phyloP scores from a whole-genome alignment of 2,797 vertebrate genomes.

The Darevskia nairensis region DNA sequence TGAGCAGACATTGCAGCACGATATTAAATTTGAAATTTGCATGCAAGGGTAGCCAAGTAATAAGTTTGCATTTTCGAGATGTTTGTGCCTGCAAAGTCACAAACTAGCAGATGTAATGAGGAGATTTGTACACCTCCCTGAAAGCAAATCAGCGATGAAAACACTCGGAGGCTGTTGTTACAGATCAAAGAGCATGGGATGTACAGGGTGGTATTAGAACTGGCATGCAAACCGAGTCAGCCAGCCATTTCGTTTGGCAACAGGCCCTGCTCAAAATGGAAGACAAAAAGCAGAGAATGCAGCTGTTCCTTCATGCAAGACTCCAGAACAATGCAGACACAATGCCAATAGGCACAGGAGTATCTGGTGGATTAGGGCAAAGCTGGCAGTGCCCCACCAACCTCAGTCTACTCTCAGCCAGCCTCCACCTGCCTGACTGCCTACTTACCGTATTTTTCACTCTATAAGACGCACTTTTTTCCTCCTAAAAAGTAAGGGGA shows the following conservation, averaged over 20 bases:
- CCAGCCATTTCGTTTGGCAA: constrained; percentile 3
- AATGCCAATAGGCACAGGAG: background rate
- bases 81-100: constrained; percentile 73
- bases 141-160: constrained; percentile 75
- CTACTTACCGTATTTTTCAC: too few species aligned
- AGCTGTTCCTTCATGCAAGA: background rate
- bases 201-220: constrained; percentile 14
- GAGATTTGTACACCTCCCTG: constrained; percentile 73
- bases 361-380: too few species aligned
- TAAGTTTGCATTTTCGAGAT: constrained; percentile 72
- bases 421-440: too few species aligned
- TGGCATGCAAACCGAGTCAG: constrained; percentile 9
- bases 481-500: too few species aligned
- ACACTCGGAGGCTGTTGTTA: constrained; percentile 58
- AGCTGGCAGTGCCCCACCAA: too few species aligned
- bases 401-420: too few species aligned
- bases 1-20: constrained; percentile 72
- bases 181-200: constrained; percentile 42
- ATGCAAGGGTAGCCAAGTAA: constrained; percentile 75
- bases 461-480: too few species aligned
- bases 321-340: background rate
- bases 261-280: constrained; percentile 11
- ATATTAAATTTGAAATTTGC: constrained; percentile 78
- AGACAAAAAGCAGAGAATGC: background rate
- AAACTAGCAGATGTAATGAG: constrained; percentile 69